A percentile compares a stretch with the other conserved stretches of the same genome.
phyloP scores from a whole-genome alignment of 2,888 invertebrate genomes.

The Autographa gamma region DNA sequence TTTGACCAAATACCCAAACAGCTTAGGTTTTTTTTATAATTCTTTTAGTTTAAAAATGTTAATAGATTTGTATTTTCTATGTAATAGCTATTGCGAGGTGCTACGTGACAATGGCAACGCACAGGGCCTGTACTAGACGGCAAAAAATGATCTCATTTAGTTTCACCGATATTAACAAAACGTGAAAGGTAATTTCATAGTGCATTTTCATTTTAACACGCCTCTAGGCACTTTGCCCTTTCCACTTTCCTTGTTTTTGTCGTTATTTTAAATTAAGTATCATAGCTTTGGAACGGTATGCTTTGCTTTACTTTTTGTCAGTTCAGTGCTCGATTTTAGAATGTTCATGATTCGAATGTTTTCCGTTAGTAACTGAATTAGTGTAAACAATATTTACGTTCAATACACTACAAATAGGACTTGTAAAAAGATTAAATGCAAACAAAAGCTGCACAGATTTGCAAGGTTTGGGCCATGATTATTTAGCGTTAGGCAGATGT shows the following conservation, averaged over 20 bases:
- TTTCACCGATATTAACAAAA: constrained; percentile 81
- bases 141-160: constrained; percentile 86
- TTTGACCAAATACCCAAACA: constrained; percentile 48
- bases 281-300: constrained; percentile 38
- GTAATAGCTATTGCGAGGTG: constrained; percentile 74
- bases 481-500: constrained; percentile 79
- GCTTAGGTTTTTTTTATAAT: constrained; percentile 43
- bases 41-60: constrained; percentile 36
- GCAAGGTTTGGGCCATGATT: constrained; percentile 45
- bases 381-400: background rate
- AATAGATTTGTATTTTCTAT: constrained; percentile 61
- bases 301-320: constrained; percentile 50
- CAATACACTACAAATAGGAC: background rate
- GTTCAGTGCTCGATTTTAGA: constrained; percentile 52
- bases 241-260: constrained; percentile 80
- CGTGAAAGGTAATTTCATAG: constrained; percentile 88
- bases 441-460: constrained; percentile 34
- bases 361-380: background rate
- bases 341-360: constrained; percentile 8
- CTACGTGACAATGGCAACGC: constrained; percentile 72
- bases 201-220: constrained; percentile 85
- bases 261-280: constrained; percentile 60
- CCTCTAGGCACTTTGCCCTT: constrained; percentile 83
- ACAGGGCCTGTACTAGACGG: constrained; percentile 67
- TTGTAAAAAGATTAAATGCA: constrained; percentile 12